Conservation (phyloP, 2,113 vertebrate genomes). For the Nycticebus coucang region DNA sequence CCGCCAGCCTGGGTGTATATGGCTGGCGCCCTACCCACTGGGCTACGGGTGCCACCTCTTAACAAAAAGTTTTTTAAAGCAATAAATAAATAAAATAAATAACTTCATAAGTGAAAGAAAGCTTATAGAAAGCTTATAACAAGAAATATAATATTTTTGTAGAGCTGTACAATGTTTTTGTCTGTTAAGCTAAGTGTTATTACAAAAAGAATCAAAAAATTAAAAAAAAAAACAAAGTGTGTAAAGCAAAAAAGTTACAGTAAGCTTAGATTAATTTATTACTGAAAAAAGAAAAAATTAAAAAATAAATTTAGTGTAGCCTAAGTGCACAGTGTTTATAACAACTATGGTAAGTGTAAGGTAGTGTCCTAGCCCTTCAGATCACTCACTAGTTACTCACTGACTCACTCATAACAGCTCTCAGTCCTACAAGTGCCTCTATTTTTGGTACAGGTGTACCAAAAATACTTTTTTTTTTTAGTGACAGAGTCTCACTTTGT, state of each 20-base stretch:
- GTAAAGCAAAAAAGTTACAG: background rate
- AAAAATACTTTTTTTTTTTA: background rate
- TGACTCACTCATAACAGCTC: background rate
- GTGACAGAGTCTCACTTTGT: too few species aligned
- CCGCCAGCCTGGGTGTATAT: too few species aligned
- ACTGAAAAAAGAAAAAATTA: background rate
- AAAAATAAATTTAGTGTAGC: background rate
- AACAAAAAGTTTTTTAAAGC: background rate
- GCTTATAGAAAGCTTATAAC: background rate
- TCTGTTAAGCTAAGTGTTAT: background rate
- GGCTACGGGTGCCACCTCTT: background rate
- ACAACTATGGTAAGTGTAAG: background rate
- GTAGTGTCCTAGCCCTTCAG: background rate
- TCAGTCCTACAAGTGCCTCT: background rate
- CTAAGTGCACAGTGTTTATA: background rate
- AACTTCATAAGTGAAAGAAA: background rate
- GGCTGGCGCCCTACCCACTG: too few species aligned
- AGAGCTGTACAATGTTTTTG: background rate
- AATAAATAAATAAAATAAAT: background rate
- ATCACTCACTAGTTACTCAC: background rate
- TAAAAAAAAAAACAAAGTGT: background rate
- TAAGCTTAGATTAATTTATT: background rate
- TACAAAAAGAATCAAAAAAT: background rate
- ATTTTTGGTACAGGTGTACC: background rate
- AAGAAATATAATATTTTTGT: background rate